These are phyloP conservation scores for Oscheius myriophilus DNA, from an alignment of 2,888 invertebrate species.

Conservation along the genomic window DNA sequence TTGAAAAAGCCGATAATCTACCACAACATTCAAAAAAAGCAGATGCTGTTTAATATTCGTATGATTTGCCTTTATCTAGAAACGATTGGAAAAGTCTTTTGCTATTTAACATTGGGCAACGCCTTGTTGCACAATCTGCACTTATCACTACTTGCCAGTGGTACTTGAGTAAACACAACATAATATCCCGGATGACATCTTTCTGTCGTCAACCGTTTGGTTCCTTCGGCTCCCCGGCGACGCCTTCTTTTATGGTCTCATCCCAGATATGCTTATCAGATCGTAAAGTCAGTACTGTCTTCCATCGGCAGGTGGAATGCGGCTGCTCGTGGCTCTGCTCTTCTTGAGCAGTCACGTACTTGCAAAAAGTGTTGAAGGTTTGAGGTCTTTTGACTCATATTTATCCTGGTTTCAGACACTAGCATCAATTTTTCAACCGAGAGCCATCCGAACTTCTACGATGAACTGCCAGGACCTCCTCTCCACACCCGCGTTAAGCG, in stretches of 20 bases:
- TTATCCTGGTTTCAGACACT: neutral
- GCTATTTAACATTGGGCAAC: no score
- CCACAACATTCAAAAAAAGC: no score
- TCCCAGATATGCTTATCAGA: slow-evolving; percentile 31
- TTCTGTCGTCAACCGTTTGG: slow-evolving; percentile 7
- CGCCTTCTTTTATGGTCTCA: slow-evolving; percentile 31
- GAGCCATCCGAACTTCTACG: slow-evolving; percentile 21
- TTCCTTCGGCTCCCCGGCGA: slow-evolving; percentile 8
- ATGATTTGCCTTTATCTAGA: no score
- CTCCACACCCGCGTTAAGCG: slow-evolving; percentile 40
- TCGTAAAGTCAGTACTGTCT: slow-evolving; percentile 30
- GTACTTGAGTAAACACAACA: no score
- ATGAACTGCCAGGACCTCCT: slow-evolving; percentile 1
- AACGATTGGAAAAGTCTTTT: no score
- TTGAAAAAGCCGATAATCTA: no score
- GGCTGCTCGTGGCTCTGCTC: slow-evolving; percentile 24
- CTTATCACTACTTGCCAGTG: no score
- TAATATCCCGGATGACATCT: no score
- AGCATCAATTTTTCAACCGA: slow-evolving; percentile 6
- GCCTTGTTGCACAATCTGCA: no score
- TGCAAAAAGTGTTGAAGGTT: neutral
- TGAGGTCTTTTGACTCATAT: neutral
- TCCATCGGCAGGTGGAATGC: slow-evolving; percentile 24
- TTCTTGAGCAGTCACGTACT: slow-evolving; percentile 15
- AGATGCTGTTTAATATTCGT: no score